A percentile compares a stretch with the other conserved stretches of the same genome.
Evolutionary conservation across 2,797 vertebrate species (phyloP).

Genomic region (Hafferia zeledoni): DNA sequence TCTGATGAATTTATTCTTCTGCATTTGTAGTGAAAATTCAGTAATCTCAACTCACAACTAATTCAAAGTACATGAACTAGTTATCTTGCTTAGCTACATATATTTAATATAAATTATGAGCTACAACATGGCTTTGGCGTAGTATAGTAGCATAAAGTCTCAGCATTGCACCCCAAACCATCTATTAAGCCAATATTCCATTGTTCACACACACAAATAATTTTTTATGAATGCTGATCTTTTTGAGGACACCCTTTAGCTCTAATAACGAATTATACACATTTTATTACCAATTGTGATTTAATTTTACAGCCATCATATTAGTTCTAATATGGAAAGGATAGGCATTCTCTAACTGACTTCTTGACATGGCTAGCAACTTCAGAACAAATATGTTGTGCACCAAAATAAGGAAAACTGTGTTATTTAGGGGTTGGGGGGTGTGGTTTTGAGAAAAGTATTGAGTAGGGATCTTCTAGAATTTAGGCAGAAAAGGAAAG

Average conservation of each 20-base stretch:
- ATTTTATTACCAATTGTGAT: not conserved
- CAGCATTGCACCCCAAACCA: not conserved
- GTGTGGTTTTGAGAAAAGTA: not conserved
- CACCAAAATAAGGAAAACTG: not conserved
- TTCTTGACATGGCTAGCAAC: not conserved
- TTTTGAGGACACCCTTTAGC: not conserved
- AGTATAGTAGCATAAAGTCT: not conserved
- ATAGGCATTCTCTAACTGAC: not conserved
- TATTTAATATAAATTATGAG: not conserved
- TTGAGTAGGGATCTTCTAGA: not conserved
- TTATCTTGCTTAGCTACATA: not conserved
- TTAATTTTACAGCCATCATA: not conserved
- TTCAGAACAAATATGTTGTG: not conserved
- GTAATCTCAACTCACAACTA: not conserved
- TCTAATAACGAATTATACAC: not conserved
- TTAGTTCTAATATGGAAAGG: not conserved
- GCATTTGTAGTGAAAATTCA: not conserved
- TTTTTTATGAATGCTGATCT: not conserved
- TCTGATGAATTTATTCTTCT: not conserved
- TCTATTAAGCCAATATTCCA: slow-evolving; percentile 23
- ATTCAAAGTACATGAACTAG: not conserved
- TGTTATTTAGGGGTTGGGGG: not conserved
- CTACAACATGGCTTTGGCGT: not conserved
- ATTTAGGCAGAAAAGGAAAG: not conserved
- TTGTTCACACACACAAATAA: not conserved